These are phyloP conservation scores for Limnephilus rhombicus DNA, from an alignment of 2,888 invertebrate genomes.

Conservation along the genomic window DNA sequence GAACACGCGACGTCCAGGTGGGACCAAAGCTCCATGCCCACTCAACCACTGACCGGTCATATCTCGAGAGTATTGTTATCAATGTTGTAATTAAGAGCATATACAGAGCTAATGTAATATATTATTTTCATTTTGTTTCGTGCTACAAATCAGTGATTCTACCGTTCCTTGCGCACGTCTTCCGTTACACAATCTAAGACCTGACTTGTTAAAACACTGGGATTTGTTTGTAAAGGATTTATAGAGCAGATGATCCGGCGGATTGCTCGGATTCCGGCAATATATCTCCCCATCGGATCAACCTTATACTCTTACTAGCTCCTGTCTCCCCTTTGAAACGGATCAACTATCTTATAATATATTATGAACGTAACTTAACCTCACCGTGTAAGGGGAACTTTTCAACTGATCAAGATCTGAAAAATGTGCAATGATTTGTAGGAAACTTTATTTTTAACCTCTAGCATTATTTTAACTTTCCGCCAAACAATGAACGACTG, in stretches of 20 bases:
- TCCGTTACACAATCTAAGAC: not conserved
- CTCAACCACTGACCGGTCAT: too few species aligned
- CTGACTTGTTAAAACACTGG: not conserved
- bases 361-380: not conserved
- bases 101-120: too few species aligned
- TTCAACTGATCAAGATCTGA: not conserved
- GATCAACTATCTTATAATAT: not conserved
- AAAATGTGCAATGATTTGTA: not conserved
- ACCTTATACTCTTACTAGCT: not conserved
- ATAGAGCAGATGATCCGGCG: not conserved
- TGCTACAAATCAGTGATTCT: not conserved
- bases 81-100: too few species aligned
- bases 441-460: too few species aligned
- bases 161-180: not conserved
- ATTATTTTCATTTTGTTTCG: not conserved
- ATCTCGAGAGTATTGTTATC: too few species aligned
- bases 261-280: not conserved
- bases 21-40: too few species aligned
- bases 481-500: too few species aligned
- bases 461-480: too few species aligned
- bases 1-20: too few species aligned
- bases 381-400: not conserved
- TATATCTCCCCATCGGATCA: not conserved
- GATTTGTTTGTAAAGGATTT: not conserved
- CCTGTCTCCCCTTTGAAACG: not conserved